phyloP scores from a whole-genome alignment of 1,140 invertebrate species.

The Drosophila ananassae region DNA sequence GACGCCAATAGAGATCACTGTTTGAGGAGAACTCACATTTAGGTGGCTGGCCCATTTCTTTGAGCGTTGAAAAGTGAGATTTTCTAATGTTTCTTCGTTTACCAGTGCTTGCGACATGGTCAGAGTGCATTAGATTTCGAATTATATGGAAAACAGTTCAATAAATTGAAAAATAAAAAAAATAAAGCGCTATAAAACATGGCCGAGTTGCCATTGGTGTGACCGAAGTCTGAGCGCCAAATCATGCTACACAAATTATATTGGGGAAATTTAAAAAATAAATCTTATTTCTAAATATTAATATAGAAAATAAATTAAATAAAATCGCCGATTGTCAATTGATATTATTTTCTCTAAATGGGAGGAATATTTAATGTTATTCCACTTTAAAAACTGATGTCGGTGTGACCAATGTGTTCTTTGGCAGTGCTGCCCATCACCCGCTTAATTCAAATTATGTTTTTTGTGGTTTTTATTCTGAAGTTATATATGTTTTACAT shows the following conservation, averaged over 20 bases:
- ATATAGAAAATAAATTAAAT: too few relatives aligned
- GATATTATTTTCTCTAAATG: not conserved
- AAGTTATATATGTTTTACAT: constrained; percentile 81
- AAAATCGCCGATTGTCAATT: too few relatives aligned
- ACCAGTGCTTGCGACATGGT: constrained; percentile 45
- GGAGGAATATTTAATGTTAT: not conserved
- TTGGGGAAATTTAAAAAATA: too few relatives aligned
- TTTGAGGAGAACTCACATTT: constrained; percentile 31
- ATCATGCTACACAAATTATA: not conserved
- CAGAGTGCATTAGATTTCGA: not conserved
- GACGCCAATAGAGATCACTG: not conserved
- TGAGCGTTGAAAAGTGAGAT: constrained; percentile 52
- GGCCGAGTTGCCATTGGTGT: constrained; percentile 15
- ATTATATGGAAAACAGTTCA: not conserved
- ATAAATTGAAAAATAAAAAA: not conserved
- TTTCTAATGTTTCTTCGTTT: constrained; percentile 51
- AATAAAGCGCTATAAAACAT: constrained; percentile 24
- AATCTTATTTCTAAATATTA: too few relatives aligned
- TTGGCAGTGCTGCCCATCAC: not conserved
- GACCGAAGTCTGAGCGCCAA: constrained; percentile 11
- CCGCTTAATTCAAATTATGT: constrained; percentile 26
- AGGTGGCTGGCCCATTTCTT: constrained; percentile 55
- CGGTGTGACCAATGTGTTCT: not conserved
- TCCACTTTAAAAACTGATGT: not conserved
- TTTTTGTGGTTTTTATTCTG: constrained; percentile 64